These are phyloP conservation scores for Aplocera efformata DNA, from an alignment of 2,888 invertebrate genomes.

Conservation along the genomic window DNA sequence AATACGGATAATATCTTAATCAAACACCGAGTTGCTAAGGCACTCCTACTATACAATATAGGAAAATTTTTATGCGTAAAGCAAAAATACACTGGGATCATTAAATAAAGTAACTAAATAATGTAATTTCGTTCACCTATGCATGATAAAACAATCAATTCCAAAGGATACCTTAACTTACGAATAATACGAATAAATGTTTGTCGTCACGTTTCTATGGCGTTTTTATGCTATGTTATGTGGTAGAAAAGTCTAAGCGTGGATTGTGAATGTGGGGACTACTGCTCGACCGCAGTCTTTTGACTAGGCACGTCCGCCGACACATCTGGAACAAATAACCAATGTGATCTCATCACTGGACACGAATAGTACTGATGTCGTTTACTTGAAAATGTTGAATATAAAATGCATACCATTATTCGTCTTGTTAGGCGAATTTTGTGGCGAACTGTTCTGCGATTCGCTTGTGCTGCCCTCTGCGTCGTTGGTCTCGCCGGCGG, in stretches of 20 bases:
- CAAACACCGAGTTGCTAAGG: constrained; percentile 77
- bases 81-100: constrained; percentile 47
- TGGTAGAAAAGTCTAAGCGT: constrained; percentile 60
- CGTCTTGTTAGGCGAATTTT: constrained; percentile 63
- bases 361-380: too few species aligned
- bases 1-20: constrained; percentile 35
- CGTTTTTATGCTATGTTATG: constrained; percentile 51
- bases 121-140: constrained; percentile 64
- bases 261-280: constrained; percentile 34
- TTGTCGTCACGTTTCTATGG: constrained; percentile 65
- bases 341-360: too few species aligned
- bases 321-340: constrained; percentile 42
- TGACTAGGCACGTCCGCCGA: constrained; percentile 55
- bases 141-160: constrained; percentile 67
- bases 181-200: constrained; percentile 73
- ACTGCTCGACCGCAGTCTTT: constrained; percentile 56
- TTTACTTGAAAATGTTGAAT: too few species aligned
- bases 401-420: constrained; percentile 56
- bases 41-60: constrained; percentile 73
- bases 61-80: constrained; percentile 62
- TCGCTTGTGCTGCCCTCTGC: constrained; percentile 69
- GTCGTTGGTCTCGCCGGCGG: constrained; percentile 58
- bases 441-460: constrained; percentile 64
- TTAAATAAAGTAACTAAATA: constrained; percentile 35
- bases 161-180: constrained; percentile 70